A percentile compares a stretch with the other conserved stretches of the same genome.
phyloP scores from a whole-genome alignment of 1,140 invertebrate genomes.

The Panulirus ornatus region DNA sequence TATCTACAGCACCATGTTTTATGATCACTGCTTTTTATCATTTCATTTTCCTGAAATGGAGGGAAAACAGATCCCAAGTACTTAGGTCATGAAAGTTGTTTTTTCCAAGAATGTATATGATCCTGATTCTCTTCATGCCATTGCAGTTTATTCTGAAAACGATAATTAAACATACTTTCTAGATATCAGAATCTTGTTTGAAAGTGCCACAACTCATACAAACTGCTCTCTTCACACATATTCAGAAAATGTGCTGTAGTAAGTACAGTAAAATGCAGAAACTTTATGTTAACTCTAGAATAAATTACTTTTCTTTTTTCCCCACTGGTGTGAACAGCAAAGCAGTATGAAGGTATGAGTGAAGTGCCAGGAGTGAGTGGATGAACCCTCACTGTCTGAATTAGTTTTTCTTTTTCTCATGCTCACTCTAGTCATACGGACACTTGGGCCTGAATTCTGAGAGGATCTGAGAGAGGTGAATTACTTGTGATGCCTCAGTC shows the following conservation, averaged over 20 bases:
- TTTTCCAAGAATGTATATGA: no score
- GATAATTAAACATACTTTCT: no score
- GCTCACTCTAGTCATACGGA: constrained; percentile 41
- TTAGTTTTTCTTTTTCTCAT: constrained; percentile 33
- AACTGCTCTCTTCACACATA: neutral
- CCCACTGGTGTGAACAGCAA: constrained; percentile 69
- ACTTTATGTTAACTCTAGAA: constrained; percentile 47
- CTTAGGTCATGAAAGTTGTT: no score
- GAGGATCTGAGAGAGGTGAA: constrained; percentile 53
- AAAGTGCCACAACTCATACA: neutral
- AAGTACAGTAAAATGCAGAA: constrained; percentile 2
- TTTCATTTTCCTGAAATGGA: no score
- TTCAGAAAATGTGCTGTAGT: neutral
- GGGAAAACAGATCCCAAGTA: no score
- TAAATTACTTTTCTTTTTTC: constrained; percentile 47
- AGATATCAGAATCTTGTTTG: neutral
- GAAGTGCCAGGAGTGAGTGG: constrained; percentile 61
- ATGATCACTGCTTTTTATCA: no score
- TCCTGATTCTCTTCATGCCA: no score
- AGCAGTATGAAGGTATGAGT: constrained; percentile 72
- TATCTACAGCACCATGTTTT: no score
- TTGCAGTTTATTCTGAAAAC: no score
- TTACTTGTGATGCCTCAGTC: constrained; percentile 44
- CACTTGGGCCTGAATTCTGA: constrained; percentile 52
- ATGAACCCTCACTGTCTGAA: constrained; percentile 50